Conservation (phyloP, 2,797 vertebrate species). For the Rhynchotus rufescens region DNA sequence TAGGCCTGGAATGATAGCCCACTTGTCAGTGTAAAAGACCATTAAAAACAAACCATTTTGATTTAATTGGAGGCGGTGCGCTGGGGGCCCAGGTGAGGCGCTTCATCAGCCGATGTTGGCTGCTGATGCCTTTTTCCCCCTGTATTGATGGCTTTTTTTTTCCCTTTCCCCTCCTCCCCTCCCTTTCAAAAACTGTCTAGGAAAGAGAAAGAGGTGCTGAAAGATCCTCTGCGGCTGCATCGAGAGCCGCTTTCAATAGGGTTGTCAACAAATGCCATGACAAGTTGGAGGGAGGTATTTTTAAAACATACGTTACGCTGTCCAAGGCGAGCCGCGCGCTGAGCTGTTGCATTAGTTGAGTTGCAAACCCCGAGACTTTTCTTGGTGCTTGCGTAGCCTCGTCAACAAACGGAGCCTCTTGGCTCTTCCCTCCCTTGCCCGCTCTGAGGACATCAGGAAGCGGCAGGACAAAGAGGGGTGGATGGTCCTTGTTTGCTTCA, state of each 20-base stretch:
- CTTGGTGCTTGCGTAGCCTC: not conserved
- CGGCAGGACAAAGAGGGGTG: not conserved
- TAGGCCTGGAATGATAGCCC: slow-evolving; percentile 98
- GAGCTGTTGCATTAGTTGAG: slow-evolving; percentile 49
- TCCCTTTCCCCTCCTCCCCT: not conserved
- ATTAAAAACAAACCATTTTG: slow-evolving; percentile 99
- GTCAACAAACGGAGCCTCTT: slow-evolving; percentile 10
- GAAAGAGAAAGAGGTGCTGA: slow-evolving; percentile 68
- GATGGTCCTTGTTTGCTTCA: not conserved
- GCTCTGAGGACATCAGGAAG: not conserved
- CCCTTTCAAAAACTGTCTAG: slow-evolving; percentile 76
- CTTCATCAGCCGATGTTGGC: slow-evolving; percentile 74
- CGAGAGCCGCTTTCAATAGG: slow-evolving; percentile 63
- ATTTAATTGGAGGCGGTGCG: slow-evolving; percentile 98
- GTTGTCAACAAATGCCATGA: slow-evolving; percentile 76
- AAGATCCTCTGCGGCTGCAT: slow-evolving; percentile 43
- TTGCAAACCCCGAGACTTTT: slow-evolving; percentile 56
- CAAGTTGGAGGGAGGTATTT: slow-evolving; percentile 57
- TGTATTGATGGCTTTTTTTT: slow-evolving; percentile 59
- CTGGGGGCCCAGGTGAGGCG: slow-evolving; percentile 84
- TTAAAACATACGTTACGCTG: slow-evolving; percentile 66
- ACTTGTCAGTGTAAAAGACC: slow-evolving; percentile 99
- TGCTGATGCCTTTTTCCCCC: slow-evolving; percentile 62
- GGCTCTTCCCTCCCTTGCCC: not conserved
- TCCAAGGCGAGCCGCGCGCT: slow-evolving; percentile 34